A percentile compares a stretch with the other conserved stretches of the same genome.
Evolutionary conservation across 2,797 vertebrate genomes (phyloP).

Genomic region (Glossophaga mutica): DNA sequence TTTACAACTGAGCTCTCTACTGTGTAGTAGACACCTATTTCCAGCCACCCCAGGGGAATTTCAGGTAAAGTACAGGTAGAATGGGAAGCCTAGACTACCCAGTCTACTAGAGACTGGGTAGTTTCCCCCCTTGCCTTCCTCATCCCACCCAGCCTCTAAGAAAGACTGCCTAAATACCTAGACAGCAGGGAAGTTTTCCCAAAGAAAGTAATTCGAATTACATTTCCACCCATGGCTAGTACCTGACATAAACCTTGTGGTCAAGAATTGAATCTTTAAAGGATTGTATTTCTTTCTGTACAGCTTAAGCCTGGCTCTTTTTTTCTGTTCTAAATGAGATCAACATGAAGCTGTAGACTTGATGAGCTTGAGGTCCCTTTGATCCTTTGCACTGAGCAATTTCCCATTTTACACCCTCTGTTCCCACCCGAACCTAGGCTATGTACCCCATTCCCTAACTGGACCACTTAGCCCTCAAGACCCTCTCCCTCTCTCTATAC

Average conservation of each 20-base stretch:
- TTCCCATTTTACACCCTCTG: neutral
- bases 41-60: neutral
- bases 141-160: neutral
- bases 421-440: neutral
- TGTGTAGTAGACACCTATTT: too few species aligned
- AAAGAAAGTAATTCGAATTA: neutral
- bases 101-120: neutral
- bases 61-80: neutral
- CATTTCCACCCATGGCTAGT: neutral
- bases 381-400: neutral
- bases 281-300: neutral
- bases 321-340: neutral
- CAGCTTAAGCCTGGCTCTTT: neutral
- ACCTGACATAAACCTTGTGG: neutral
- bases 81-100: neutral
- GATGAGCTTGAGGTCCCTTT: too few species aligned
- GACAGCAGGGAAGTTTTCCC: neutral
- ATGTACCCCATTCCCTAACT: neutral
- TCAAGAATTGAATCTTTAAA: neutral
- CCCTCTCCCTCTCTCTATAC: neutral
- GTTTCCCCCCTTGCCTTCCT: neutral
- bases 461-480: neutral
- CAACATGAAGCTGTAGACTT: neutral
- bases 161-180: neutral
- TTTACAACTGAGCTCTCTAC: neutral